Evolutionary conservation across 1,140 invertebrate species (phyloP), one percentile per base, ranked within the genome.

Genomic region (Drosophila simulans): DNA sequence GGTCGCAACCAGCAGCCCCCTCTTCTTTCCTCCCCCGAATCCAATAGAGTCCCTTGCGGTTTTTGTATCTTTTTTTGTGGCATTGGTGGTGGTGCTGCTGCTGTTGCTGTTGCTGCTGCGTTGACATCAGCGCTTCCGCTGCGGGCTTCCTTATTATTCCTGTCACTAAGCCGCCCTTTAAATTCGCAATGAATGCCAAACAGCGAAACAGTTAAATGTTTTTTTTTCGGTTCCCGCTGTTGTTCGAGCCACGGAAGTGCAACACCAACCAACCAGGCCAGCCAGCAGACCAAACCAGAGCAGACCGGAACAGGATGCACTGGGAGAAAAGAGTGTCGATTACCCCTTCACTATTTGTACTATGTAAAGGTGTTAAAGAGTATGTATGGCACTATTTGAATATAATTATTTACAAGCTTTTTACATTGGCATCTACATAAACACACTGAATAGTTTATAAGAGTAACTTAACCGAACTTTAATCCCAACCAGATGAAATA

Each of bases 181-280:
- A 88, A 88, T 88, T 89, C 84, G 83, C 83, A 88, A 88, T 88
- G 83, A 88, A 88, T 88, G 83, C 83, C 83, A 88, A 86, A 86
- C 74, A 83, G 80, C 80, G 69, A 77, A 83, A 83, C 79, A 86
- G 79, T 89, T 88, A 89, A 88, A 88, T 89, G 76, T 72, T 83
- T 76, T 77, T 73, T 72, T 73, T 63, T 54, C 39, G 55, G 64
- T 37, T 45, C 25, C 52, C 53, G 51, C 52, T 71, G 65, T 71
- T 71, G 68, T 71, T 66, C 56, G 64, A 72, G 66, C 78, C 58
- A 59, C 82, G 82, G 82, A 86, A 86, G 78, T 86, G 83, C 83
- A 86, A 76, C 83, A 88, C 79, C 81, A 85, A 48, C 80, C 69
- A 75, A 75, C 71, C 54, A 74, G 51, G 22, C 40, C 39, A 27